Evolutionary conservation across 2,888 invertebrate species (phyloP).

Genomic region (Brachyptera putata): DNA sequence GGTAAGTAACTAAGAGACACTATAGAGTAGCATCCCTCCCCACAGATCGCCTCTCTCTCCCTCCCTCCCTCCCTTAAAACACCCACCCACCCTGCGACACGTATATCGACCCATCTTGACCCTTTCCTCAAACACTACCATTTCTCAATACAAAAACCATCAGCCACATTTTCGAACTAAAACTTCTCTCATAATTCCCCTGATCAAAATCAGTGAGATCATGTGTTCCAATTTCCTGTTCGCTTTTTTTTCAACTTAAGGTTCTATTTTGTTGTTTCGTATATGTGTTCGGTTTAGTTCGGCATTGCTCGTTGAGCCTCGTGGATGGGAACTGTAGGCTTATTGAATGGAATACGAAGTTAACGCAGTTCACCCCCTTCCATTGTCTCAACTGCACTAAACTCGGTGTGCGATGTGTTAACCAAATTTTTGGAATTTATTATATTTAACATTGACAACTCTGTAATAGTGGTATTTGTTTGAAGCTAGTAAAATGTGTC

Average conservation of each 20-base stretch:
- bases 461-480: no score
- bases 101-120: conserved; percentile 9
- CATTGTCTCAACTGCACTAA: conserved; percentile 3
- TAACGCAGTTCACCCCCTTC: conserved; percentile 16
- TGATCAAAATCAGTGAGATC: no score
- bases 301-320: conserved; percentile 3
- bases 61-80: not conserved
- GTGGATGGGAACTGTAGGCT: conserved; percentile 10
- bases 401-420: no score
- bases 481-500: no score
- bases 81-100: conserved; percentile 19
- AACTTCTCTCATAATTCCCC: no score
- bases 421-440: no score
- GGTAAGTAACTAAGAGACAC: conserved; percentile 30
- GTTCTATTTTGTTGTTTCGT: conserved; percentile 14
- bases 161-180: no score
- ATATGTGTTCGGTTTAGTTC: conserved; percentile 9
- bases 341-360: conserved; percentile 2
- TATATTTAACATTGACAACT: no score
- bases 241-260: not conserved
- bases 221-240: not conserved
- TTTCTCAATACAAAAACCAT: no score
- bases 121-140: conserved; percentile 1
- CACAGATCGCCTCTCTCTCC: conserved; percentile 5
- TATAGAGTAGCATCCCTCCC: conserved; percentile 26